These are phyloP conservation scores for Aporophyla nigra DNA, from an alignment of 2,888 invertebrate species.

Conservation along the genomic window DNA sequence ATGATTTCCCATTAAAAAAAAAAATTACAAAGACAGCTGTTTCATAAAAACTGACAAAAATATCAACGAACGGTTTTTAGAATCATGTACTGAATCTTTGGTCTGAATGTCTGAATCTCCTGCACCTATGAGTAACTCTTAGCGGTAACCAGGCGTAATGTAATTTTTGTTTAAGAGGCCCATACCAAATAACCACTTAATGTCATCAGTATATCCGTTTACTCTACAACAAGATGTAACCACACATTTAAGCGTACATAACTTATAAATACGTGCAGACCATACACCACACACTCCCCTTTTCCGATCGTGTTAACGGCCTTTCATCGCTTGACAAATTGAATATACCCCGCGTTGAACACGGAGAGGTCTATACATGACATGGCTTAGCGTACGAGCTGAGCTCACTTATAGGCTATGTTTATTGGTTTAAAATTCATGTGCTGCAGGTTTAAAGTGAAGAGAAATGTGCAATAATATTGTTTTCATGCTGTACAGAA, in stretches of 20 bases:
- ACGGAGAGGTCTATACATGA: not conserved
- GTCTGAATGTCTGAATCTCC: too few species aligned
- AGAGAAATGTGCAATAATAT: not conserved
- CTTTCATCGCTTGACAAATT: slow-evolving; percentile 62
- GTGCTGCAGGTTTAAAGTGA: not conserved
- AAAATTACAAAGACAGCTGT: too few species aligned
- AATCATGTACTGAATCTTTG: too few species aligned
- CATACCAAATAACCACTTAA: not conserved
- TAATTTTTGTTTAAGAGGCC: too few species aligned
- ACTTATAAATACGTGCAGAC: slow-evolving; percentile 28
- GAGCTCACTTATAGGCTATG: not conserved
- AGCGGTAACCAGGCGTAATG: not conserved
- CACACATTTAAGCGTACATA: not conserved
- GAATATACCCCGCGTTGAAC: slow-evolving; percentile 51
- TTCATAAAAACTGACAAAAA: too few species aligned
- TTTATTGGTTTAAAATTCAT: not conserved
- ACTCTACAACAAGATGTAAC: not conserved
- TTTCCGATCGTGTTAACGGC: slow-evolving; percentile 56
- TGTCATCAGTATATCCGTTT: not conserved
- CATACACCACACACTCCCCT: slow-evolving; percentile 28
- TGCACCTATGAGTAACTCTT: not conserved
- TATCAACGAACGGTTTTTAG: too few species aligned
- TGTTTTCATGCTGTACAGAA: too few species aligned
- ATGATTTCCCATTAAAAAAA: too few species aligned
- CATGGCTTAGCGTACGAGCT: not conserved